A percentile compares a stretch with the other conserved stretches of the same genome.
These are phyloP conservation scores for Acanthisitta chloris DNA, from an alignment of 2,113 vertebrate genomes.

Conservation along the genomic window DNA sequence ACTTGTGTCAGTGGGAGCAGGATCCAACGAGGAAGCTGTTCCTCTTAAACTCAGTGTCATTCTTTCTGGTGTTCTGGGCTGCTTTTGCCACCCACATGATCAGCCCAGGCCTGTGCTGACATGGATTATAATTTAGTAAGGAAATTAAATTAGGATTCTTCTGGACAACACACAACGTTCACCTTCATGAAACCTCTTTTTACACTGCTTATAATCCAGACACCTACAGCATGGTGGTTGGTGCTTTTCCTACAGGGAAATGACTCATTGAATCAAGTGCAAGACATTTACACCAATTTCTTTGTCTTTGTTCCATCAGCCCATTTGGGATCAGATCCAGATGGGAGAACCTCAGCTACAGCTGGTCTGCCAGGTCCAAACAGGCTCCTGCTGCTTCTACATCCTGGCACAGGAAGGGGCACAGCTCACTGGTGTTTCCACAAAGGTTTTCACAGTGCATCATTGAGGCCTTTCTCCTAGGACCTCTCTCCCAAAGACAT, in stretches of 20 bases:
- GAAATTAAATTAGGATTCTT: neutral
- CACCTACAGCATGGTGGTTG: neutral
- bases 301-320: neutral
- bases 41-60: neutral
- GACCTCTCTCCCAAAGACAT: neutral
- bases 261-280: neutral
- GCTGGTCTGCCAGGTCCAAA: neutral
- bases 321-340: neutral
- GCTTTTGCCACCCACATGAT: neutral
- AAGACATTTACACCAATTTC: neutral
- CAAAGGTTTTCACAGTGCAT: neutral
- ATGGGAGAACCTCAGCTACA: neutral
- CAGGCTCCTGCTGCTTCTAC: neutral
- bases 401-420: accelerated
- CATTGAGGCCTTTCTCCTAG: neutral
- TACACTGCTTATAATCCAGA: neutral
- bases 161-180: neutral
- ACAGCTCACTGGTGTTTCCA: neutral
- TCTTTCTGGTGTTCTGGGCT: neutral
- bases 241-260: neutral
- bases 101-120: neutral
- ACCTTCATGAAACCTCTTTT: neutral
- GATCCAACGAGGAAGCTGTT: neutral
- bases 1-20: neutral
- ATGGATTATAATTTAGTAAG: neutral